Conservation (phyloP, 2,888 invertebrate genomes). For the Melipona bicolor region DNA sequence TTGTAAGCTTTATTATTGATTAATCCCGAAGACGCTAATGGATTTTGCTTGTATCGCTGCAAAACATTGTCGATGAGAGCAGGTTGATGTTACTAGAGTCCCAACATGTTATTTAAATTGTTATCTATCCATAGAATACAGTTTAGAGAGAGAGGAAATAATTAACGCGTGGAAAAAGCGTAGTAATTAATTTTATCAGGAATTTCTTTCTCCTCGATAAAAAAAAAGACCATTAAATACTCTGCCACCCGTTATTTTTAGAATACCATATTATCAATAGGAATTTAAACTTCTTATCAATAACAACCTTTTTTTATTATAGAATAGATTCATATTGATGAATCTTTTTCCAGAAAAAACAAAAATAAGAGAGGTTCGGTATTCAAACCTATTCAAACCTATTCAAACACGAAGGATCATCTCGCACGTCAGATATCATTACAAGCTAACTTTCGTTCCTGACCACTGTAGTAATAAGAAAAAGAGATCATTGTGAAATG, state of each 20-base stretch:
- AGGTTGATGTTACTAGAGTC: not conserved
- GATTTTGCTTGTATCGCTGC: slow-evolving; percentile 13
- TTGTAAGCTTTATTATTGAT: not conserved
- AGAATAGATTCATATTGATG: too few species aligned
- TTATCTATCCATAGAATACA: not conserved
- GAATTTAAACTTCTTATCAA: not conserved
- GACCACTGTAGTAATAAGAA: not conserved
- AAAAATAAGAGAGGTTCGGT: too few species aligned
- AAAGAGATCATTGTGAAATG: not conserved
- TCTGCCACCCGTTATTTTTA: too few species aligned
- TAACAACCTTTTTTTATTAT: too few species aligned
- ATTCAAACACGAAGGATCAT: not conserved
- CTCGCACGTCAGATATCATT: not conserved
- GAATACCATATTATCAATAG: not conserved
- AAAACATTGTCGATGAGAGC: not conserved
- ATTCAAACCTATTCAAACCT: too few species aligned
- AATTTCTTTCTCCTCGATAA: not conserved
- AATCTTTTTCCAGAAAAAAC: too few species aligned
- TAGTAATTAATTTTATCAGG: not conserved
- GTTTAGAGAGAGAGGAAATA: not conserved
- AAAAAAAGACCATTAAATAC: not conserved
- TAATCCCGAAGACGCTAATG: slow-evolving; percentile 7
- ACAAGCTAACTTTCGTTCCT: not conserved
- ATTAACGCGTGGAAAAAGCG: not conserved
- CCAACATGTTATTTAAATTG: not conserved